Base-by-base conservation (phyloP, 2,888 invertebrate species). In the Tetragonula carbonaria region DNA sequence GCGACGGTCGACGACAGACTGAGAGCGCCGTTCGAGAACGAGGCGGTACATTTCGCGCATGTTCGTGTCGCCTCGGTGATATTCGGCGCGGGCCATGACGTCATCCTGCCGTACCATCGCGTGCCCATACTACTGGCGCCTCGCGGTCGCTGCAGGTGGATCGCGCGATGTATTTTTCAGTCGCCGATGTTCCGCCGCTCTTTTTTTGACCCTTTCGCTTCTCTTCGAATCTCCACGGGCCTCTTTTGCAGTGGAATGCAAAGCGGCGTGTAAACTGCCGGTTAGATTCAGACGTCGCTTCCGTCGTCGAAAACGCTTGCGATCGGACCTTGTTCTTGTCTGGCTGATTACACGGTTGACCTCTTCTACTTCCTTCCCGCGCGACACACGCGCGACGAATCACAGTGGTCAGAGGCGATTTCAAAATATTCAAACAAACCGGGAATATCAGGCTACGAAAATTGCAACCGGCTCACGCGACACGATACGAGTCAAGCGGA, bases 81-180 rank as follows among this genome's bases (percentile, higher is more conserved):
- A 73, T 82, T 92, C 94, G 94, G 85, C 91, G 88, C 84, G 80
- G 87, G 72, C 80, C 66, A 87, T 93, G 93, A 93, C 94, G 94
- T 94, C 94, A 94, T 82, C 84, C 84, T 90, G 93, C 91, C 93
- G 93, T 93, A 93, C 93, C 92, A 93, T 93, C 92, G 93, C 94
- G 92, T 92, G 93, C 90, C 91, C 91, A 88, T 93, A 94, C 94
- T 93, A 93, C 93, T 93, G 91, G 90, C 88, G 90, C 90, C 92
- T 90, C 90, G 91, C 89, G 90, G 91, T 88, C 91, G 91, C 87
- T 89, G 85, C 87, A 90, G 89, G 87, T 90, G 87, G 85, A 90
- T 84, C 85, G 80, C 85, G 80, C 85, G 78, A 85, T 88, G 84
- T 87, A 90, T 89, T 89, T 90, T 89, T 88, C 82, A 87, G 68